Percentiles rank a stretch among this genome's conserved stretches.
Evolutionary conservation across 2,113 vertebrate genomes (phyloP).

Genomic region (Mola mola): DNA sequence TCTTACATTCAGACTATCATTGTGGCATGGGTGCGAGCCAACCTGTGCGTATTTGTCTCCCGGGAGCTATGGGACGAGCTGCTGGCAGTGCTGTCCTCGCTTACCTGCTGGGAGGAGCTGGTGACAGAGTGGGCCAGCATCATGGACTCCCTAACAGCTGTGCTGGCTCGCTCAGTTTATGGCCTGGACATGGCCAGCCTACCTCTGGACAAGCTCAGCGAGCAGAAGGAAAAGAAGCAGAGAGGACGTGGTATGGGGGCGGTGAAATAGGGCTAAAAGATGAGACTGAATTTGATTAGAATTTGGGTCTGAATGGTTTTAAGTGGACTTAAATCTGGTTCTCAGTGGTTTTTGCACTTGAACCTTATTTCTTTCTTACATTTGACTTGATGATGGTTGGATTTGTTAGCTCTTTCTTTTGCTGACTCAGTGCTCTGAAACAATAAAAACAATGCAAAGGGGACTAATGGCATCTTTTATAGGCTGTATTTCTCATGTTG

Average conservation of each 20-base stretch:
- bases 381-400: no score
- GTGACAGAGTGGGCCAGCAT: conserved; percentile 95
- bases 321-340: no score
- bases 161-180: conserved; percentile 93
- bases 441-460: not conserved
- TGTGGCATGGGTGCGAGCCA: conserved; percentile 97
- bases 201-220: conserved; percentile 96
- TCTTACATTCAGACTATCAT: conserved; percentile 89
- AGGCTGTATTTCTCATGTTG: not conserved
- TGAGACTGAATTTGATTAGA: no score
- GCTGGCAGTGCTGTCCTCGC: conserved; percentile 90
- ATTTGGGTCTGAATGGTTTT: no score
- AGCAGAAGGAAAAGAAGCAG: conserved; percentile 98
- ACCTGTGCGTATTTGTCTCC: conserved; percentile 93
- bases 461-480: not conserved
- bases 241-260: conserved; percentile 90
- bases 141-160: conserved; percentile 96
- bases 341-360: no score
- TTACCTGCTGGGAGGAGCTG: conserved; percentile 96
- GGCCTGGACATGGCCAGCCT: conserved; percentile 94
- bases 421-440: not conserved
- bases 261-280: not conserved
- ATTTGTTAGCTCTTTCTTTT: no score
- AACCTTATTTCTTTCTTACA: no score
- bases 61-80: conserved; percentile 98